Conservation (phyloP, 2,888 invertebrate genomes). For the Caenorhabditis afra region DNA sequence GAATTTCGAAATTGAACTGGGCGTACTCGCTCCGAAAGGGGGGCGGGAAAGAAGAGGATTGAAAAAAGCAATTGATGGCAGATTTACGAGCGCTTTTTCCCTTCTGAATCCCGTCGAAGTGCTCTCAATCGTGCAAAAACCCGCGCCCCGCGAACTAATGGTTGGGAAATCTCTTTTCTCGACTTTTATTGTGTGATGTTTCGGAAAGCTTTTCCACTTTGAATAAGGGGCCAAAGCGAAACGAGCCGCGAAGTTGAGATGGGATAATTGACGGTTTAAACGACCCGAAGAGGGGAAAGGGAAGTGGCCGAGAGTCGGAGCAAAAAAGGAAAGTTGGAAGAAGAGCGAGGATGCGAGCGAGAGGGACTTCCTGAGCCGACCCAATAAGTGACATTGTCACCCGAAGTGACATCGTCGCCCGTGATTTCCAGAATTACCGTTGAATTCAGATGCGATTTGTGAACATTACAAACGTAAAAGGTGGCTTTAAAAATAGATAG, state of each 20-base stretch:
- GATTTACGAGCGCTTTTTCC: slow-evolving; percentile 51
- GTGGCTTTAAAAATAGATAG: too few species aligned
- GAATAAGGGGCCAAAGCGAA: neutral
- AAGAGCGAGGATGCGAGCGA: too few species aligned
- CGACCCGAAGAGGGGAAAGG: neutral
- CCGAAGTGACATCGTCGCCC: too few species aligned
- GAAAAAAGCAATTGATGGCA: slow-evolving; percentile 58
- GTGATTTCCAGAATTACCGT: too few species aligned
- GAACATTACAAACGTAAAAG: too few species aligned
- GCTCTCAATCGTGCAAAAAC: slow-evolving; percentile 37
- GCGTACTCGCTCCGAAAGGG: slow-evolving; percentile 4
- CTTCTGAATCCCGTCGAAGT: slow-evolving; percentile 39
- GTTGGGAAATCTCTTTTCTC: slow-evolving; percentile 36
- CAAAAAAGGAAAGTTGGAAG: too few species aligned
- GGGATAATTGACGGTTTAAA: neutral
- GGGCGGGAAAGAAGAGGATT: slow-evolving; percentile 17
- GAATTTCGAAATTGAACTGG: slow-evolving; percentile 35
- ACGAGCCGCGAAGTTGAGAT: neutral
- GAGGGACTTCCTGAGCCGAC: too few species aligned
- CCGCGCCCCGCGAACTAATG: slow-evolving; percentile 28
- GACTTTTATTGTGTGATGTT: slow-evolving; percentile 24
- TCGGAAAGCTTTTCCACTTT: slow-evolving; percentile 21
- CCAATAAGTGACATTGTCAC: too few species aligned
- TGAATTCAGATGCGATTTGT: too few species aligned
- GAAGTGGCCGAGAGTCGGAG: neutral